Evolutionary conservation across 2,888 invertebrate genomes (phyloP), one percentile per base, ranked within the genome.

Genomic region (Aquatica leii): DNA sequence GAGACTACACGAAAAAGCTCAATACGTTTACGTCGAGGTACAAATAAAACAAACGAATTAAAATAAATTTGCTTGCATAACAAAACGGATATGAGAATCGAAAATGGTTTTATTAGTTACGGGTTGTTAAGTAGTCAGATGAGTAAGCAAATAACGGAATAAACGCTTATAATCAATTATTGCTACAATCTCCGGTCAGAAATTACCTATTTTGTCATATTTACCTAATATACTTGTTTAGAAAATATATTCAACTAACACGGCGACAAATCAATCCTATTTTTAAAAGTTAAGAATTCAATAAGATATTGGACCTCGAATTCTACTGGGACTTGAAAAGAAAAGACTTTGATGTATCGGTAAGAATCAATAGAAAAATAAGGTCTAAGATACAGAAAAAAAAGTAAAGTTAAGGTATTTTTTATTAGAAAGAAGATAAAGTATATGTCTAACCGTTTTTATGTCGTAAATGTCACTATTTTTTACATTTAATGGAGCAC

Each of bases 271-370:
- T 31, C 41, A 55, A 31, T 31, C 21, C 43, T 55, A 55, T 55
- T 55, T 55, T 46, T 55, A 46, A 52, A 53, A 46, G 43, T 55
- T 46, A 17, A 24, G 15, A 37, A 20, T 17, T 41, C 43, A 55
- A 55, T 31, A 43, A 55, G 24, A 37, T 31, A 46, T 46, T n/a
- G 46, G 41, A 24, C 34, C 20, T 14, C 15, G 24, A 55, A 43
- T 11, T 34, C 55, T 46, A 34, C 21, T 1, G 55, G 41, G 55
- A 55, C 31, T 55, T 55, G 46, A 17, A 34, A 46, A 31, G 41
- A 55, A 55, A 34, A 41, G 43, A 57, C 57, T 57, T 57, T 57
- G 50, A 57, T 57, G 50, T 57, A 57, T 57, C 57, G 48, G 49
- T 40, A 34, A 18, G 50, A 49, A 57, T 57, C 57, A 31, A 57